Evolutionary conservation across 2,113 vertebrate genomes (phyloP), one percentile per base, ranked within the genome.

Genomic region (Diphyllodes magnificus): DNA sequence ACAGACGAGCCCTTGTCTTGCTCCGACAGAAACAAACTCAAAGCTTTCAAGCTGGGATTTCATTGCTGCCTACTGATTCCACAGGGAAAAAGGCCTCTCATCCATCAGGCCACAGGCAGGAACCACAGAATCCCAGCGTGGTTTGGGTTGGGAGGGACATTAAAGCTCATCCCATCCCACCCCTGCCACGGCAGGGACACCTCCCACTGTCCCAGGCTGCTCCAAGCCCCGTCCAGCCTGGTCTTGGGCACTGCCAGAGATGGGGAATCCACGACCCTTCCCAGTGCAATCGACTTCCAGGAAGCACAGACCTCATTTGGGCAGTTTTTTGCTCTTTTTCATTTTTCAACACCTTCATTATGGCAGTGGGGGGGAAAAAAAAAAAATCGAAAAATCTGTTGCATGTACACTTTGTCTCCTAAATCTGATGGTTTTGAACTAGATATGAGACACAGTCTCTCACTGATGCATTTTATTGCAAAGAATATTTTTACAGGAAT

Each of bases 171-270:
- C 44, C 0, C 19, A 33, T 24, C 0, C 42, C 59, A 42, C 7
- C 9, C 40, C 23, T 39, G 7, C 64, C n/a, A 15, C 1, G 57
- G 8, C 57, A 71, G 57, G 50, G 42, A 59, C 77, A 57, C 13
- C 15, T 66, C 0, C 27, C 44, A 11, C 37, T 3, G 0, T 3
- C 33, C 28, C 60, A 66, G 45, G 33, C 0, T 3, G 19, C 33
- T 66, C 60, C 68, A 33, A 65, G 10, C 27, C 31, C 25, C 0
- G 0, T 19, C 66, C 76, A 65, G 6, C 51, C 44, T 19, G 20
- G 42, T 27, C 60, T 11, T 5, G 44, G 33, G 1, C 37, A 30
- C 18, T 37, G 0, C 33, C 37, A 51, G 37, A 22, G 2, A 13
- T 28, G 10, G 10, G 9, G 15, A 39, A 0, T 5, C 15, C 65